Evolutionary conservation across 1,140 invertebrate species (phyloP).

Genomic region (Sitophilus oryzae): DNA sequence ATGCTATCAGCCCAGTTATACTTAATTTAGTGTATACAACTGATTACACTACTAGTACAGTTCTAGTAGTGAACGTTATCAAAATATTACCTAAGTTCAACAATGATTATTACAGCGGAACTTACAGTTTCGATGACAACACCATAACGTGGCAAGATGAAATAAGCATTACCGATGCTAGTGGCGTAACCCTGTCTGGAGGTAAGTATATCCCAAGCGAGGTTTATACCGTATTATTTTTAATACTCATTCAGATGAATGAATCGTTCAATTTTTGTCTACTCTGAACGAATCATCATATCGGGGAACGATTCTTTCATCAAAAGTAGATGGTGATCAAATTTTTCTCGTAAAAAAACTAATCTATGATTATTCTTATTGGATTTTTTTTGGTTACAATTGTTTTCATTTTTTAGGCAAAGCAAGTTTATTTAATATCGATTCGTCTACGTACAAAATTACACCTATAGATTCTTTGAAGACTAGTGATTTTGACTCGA

Average conservation of each 20-base stretch:
- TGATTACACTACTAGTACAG: slow-evolving; percentile 5
- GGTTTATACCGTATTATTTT: too few relatives aligned
- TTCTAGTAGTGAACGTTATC: background rate
- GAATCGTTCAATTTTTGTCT: too few relatives aligned
- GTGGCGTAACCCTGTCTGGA: background rate
- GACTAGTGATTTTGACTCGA: background rate
- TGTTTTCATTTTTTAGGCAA: slow-evolving; percentile 9
- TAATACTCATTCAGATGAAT: too few relatives aligned
- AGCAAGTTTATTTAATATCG: background rate
- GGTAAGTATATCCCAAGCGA: slow-evolving; percentile 7
- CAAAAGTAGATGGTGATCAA: too few relatives aligned
- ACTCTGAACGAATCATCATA: too few relatives aligned
- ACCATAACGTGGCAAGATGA: background rate
- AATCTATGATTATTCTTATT: too few relatives aligned
- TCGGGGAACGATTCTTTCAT: too few relatives aligned
- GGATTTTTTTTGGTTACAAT: too few relatives aligned
- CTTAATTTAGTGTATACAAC: slow-evolving; percentile 3
- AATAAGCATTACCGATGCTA: slow-evolving; percentile 4
- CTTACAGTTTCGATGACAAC: slow-evolving; percentile 7
- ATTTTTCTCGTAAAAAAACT: too few relatives aligned
- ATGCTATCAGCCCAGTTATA: background rate
- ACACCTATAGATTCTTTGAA: background rate
- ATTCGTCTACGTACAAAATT: background rate
- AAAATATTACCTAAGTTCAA: slow-evolving; percentile 6
- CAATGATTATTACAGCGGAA: slow-evolving; percentile 11